These are phyloP conservation scores for Pomatorhinus ruficollis DNA, from an alignment of 2,113 vertebrate genomes.

Conservation along the genomic window DNA sequence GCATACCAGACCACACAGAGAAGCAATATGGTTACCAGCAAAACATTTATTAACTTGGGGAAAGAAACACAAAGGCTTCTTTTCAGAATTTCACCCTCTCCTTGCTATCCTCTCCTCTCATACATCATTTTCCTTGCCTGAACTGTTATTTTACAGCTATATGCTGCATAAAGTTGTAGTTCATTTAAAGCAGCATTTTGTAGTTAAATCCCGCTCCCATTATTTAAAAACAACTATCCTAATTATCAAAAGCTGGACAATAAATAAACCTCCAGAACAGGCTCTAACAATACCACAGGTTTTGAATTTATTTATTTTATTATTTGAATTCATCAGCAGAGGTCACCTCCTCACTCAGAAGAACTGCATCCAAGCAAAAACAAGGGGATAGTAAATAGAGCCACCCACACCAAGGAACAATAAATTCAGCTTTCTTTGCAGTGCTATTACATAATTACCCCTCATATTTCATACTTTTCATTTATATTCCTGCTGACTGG, in stretches of 20 bases:
- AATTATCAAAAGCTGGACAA: background rate
- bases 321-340: background rate
- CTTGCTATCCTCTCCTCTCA: background rate
- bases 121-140: background rate
- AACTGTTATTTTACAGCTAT: background rate
- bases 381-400: slow-evolving; percentile 15
- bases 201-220: background rate
- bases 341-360: slow-evolving; percentile 49
- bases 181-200: slow-evolving; percentile 5
- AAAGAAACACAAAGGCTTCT: slow-evolving; percentile 23
- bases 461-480: slow-evolving; percentile 3
- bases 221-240: background rate
- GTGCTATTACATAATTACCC: background rate
- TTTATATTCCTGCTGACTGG: background rate
- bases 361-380: background rate
- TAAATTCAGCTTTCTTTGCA: background rate
- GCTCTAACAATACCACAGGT: background rate
- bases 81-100: slow-evolving; percentile 7
- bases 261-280: background rate
- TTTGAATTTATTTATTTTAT: background rate
- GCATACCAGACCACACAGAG: slow-evolving; percentile 39
- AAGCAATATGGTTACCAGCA: slow-evolving; percentile 41
- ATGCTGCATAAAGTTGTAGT: background rate
- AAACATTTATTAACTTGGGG: slow-evolving; percentile 38
- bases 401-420: slow-evolving; percentile 6